Evolutionary conservation across 2,113 vertebrate species (phyloP).

Genomic region (Tylochromis polylepis): DNA sequence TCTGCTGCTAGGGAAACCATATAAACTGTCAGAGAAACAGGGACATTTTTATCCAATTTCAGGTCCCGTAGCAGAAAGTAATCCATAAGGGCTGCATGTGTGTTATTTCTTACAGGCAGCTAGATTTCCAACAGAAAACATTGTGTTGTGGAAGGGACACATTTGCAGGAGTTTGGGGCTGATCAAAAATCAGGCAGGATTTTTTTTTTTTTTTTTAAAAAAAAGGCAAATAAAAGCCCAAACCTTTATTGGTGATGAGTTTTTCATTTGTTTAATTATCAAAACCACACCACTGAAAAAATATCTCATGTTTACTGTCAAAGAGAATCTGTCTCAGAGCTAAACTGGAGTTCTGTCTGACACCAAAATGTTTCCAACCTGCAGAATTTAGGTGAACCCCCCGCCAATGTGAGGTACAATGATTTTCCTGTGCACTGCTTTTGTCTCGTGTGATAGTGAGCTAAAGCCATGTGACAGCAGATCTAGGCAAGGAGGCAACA

Average conservation of each 20-base stretch:
- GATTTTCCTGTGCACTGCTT: neutral
- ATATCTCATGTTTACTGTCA: neutral
- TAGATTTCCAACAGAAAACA: neutral
- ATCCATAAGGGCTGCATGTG: slow-evolving; percentile 14
- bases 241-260: neutral
- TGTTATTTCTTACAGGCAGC: neutral
- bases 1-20: slow-evolving; percentile 48
- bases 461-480: slow-evolving; percentile 42
- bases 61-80: neutral
- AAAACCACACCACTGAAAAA: neutral
- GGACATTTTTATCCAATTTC: slow-evolving; percentile 24
- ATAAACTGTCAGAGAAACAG: slow-evolving; percentile 33
- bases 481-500: neutral
- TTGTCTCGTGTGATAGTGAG: slow-evolving; percentile 35
- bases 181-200: neutral
- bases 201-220: neutral
- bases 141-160: neutral
- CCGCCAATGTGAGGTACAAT: neutral
- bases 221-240: neutral
- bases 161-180: slow-evolving; percentile 1
- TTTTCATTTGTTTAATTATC: neutral
- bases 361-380: neutral
- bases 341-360: neutral
- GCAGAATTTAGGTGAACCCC: neutral
- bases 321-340: neutral